Percentiles rank a stretch among this genome's conserved stretches.
These are phyloP conservation scores for Eunapius fragilis DNA, from an alignment of 37 sponge, comb jelly and placozoan genomes.

Conservation along the genomic window DNA sequence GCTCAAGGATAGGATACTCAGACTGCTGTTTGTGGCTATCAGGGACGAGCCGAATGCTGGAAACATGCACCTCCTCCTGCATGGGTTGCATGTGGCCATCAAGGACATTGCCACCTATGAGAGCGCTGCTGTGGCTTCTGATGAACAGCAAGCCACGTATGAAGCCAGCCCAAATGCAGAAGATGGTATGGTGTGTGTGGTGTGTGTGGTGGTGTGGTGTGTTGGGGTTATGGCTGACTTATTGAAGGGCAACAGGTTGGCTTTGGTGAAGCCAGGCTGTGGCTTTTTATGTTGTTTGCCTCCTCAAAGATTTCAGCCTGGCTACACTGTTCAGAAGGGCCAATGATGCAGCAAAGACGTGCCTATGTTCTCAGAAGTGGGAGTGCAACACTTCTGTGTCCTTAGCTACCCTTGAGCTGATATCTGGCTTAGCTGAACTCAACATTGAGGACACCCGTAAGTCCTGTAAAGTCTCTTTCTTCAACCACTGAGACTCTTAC, in stretches of 20 bases:
- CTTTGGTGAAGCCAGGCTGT: background rate
- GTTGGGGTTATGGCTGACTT: too few relatives aligned
- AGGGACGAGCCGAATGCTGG: too few relatives aligned
- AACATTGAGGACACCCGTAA: slow-evolving; percentile 46
- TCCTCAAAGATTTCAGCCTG: slow-evolving; percentile 21
- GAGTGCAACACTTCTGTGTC: slow-evolving; percentile 18
- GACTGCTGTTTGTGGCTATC: too few relatives aligned
- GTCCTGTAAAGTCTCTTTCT: background rate
- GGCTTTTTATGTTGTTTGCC: background rate
- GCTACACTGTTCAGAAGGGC: slow-evolving; percentile 40
- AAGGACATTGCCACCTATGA: slow-evolving; percentile 55
- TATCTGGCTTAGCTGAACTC: slow-evolving; percentile 59
- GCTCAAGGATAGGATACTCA: too few relatives aligned
- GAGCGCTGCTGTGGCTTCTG: slow-evolving; percentile 12
- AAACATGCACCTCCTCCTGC: slow-evolving; percentile 79
- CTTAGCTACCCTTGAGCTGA: slow-evolving; percentile 75
- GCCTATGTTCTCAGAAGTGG: slow-evolving; percentile 20
- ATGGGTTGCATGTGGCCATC: slow-evolving; percentile 39
- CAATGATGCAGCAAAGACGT: slow-evolving; percentile 13
- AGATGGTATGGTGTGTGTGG: background rate
- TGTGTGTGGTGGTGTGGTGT: too few relatives aligned
- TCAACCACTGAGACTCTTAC: too few relatives aligned
- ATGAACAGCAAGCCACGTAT: too few relatives aligned
- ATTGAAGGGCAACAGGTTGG: too few relatives aligned
- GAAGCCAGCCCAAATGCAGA: background rate